Conservation (phyloP, 2,113 vertebrate species). For the Oceanodroma tethys region DNA sequence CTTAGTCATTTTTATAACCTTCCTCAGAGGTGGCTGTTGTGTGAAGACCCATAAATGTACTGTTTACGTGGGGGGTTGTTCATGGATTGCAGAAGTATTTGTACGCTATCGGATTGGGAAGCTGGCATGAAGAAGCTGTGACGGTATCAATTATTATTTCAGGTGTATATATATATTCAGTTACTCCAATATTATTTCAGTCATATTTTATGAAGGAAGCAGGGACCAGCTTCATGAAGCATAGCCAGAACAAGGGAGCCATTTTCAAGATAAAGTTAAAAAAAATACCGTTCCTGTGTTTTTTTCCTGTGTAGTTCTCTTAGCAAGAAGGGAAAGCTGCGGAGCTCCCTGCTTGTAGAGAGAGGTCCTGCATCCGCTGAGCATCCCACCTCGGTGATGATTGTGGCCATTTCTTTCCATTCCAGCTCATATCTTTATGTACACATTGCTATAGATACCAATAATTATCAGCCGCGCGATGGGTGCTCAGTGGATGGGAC, state of each 20-base stretch:
- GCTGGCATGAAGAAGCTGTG: not conserved
- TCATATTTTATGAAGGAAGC: not conserved
- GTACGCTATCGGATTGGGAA: rapidly evolving
- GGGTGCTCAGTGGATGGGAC: rapidly evolving
- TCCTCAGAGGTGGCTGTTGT: rapidly evolving
- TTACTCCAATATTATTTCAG: not conserved
- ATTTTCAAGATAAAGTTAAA: not conserved
- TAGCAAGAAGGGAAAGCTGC: not conserved
- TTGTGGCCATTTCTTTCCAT: not conserved
- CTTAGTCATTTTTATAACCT: not conserved
- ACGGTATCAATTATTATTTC: not conserved
- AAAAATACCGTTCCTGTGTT: rapidly evolving
- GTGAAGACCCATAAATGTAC: rapidly evolving
- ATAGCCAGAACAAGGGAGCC: not conserved
- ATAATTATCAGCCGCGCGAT: rapidly evolving
- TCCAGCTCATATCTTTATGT: not conserved
- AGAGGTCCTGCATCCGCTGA: not conserved
- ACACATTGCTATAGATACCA: rapidly evolving
- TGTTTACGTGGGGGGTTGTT: rapidly evolving
- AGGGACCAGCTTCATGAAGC: not conserved
- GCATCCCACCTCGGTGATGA: not conserved
- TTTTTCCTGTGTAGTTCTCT: too few relatives aligned
- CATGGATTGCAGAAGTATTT: not conserved
- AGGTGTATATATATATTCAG: rapidly evolving
- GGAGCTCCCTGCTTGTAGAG: too few relatives aligned